Evolutionary conservation across 2,113 vertebrate species (phyloP), one percentile per base, ranked within the genome.

Genomic region (Vidua chalybeata): DNA sequence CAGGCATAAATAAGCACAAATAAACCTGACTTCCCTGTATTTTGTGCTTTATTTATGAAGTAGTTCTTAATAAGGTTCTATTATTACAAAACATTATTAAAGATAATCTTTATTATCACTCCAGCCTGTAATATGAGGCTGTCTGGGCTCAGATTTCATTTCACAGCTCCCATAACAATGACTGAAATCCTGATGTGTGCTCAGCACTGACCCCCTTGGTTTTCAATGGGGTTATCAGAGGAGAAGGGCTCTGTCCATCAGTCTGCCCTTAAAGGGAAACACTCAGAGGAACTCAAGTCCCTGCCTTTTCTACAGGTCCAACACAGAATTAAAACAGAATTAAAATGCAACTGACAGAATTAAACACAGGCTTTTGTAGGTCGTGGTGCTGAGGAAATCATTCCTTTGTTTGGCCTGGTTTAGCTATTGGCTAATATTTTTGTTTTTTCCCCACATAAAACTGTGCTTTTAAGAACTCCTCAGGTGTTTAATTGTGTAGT

Each of bases 11-110:
- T 41, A 78, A 15, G 30, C 51, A 82, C 33, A 54, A 88, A 95
- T 82, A 43, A 91, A 81, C 15, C 39, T 28, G 28, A 75, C 30
- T 79, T 92, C 56, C 7, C 22, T 83, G 86, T 59, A n/a, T 13
- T 92, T 92, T 75, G 90, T 74, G 13, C 35, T 81, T 82, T 82
- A 91, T 95, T 97, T 92, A 83, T 63, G 90, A 89, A 24, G 26
- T 58, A 31, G 30, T 91, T 92, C 84, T 59, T 87, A 78, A 68
- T 64, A 80, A 76, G n/a, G 8, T 80, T 87, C 51, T 72, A 22
- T 55, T 89, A 67, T 84, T 77, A 31, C 27, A 84, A 88, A 87
- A 80, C 37, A 8, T 45, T 90, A 71, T 85, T 86, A 22, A 33
- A 75, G 43, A 56, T 86, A 74, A 88, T 84, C 39, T 95, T 94